Evolutionary conservation across 1,140 invertebrate genomes (phyloP).

Genomic region (Cydia amplana): DNA sequence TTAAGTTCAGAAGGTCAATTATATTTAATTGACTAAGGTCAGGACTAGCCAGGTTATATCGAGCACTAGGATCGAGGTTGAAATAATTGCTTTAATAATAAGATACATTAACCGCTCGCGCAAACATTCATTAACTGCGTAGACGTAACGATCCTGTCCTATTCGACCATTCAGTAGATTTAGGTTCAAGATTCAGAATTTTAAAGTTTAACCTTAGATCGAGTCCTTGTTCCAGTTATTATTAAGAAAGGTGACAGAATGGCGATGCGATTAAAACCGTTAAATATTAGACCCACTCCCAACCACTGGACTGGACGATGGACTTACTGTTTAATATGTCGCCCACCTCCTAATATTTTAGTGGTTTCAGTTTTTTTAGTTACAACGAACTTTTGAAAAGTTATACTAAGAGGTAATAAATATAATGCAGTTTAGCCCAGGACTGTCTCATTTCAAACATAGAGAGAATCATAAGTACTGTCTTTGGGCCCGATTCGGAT

Average conservation of each 20-base stretch:
- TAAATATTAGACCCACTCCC: not conserved
- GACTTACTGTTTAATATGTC: too few species aligned
- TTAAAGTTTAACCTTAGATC: not conserved
- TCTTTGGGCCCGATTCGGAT: too few species aligned
- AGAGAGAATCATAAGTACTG: too few species aligned
- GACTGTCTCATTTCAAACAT: too few species aligned
- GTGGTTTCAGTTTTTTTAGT: too few species aligned
- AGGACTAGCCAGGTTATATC: slow-evolving; percentile 11
- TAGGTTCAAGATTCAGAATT: not conserved
- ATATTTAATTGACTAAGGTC: slow-evolving; percentile 4
- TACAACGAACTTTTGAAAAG: too few species aligned
- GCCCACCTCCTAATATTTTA: too few species aligned
- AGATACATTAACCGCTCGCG: not conserved
- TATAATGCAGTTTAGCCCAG: too few species aligned
- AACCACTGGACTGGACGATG: not conserved
- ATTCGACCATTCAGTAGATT: not conserved
- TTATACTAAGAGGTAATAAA: too few species aligned
- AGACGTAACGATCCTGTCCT: not conserved
- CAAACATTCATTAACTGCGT: not conserved
- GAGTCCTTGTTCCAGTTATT: not conserved
- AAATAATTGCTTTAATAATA: slow-evolving; percentile 55
- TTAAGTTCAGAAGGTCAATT: slow-evolving; percentile 11
- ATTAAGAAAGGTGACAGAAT: too few species aligned
- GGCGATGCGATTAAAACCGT: not conserved
- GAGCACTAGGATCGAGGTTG: slow-evolving; percentile 53